Conservation (phyloP, 2,888 invertebrate genomes). For the Herminia tarsipennalis region DNA sequence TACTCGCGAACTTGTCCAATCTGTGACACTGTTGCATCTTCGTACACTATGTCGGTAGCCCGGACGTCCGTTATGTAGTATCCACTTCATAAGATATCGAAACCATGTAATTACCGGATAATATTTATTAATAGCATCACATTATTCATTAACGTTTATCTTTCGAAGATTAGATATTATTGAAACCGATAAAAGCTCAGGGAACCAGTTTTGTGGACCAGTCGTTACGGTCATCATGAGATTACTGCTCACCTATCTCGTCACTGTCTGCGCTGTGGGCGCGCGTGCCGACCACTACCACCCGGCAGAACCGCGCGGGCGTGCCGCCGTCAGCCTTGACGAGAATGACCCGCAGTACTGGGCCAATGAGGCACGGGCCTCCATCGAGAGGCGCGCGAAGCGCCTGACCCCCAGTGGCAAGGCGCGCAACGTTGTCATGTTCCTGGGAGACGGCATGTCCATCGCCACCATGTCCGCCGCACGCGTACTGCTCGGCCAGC, state of each 20-base stretch:
- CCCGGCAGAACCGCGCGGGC: neutral
- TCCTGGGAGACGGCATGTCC: constrained; percentile 92
- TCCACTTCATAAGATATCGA: too few species aligned
- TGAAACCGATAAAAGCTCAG: neutral
- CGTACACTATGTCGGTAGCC: too few species aligned
- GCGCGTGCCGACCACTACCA: constrained; percentile 17
- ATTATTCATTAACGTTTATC: too few species aligned
- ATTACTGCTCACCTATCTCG: neutral
- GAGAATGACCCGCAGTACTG: constrained; percentile 63
- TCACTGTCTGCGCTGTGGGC: constrained; percentile 24
- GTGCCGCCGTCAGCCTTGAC: neutral
- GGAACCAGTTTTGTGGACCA: neutral
- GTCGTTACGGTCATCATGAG: neutral
- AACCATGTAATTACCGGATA: too few species aligned
- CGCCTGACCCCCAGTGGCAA: constrained; percentile 48
- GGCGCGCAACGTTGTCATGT: constrained; percentile 87
- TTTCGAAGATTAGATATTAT: constrained; percentile 8
- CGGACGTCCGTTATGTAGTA: too few species aligned
- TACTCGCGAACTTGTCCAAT: too few species aligned
- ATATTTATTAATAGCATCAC: too few species aligned
- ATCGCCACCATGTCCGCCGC: constrained; percentile 88
- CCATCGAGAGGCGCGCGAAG: constrained; percentile 54
- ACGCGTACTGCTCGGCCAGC: constrained; percentile 87
- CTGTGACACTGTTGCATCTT: too few species aligned
- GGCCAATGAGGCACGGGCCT: constrained; percentile 69